phyloP scores from a whole-genome alignment of 1,140 invertebrate genomes.

The Apis florea region DNA sequence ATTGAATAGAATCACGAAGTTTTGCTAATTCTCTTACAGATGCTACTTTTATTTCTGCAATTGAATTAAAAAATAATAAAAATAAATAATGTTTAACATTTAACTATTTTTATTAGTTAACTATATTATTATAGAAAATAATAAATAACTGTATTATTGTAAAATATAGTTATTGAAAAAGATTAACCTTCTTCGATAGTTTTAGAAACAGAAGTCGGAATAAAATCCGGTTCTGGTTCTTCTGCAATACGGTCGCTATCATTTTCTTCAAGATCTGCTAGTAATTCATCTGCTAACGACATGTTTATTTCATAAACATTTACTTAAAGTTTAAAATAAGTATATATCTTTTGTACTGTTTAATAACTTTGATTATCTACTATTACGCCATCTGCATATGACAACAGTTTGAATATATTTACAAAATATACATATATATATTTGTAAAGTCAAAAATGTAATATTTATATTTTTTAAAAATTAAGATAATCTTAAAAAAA shows the following conservation, averaged over 20 bases:
- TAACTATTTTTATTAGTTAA: background rate
- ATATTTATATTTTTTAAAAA: too few relatives aligned
- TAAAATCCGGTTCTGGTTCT: conserved; percentile 77
- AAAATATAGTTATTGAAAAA: background rate
- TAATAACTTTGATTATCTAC: background rate
- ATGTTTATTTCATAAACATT: conserved; percentile 79
- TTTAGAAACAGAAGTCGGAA: conserved; percentile 78
- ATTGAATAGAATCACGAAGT: conserved; percentile 87
- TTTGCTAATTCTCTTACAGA: conserved; percentile 94
- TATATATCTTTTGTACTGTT: background rate
- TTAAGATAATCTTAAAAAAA: too few relatives aligned
- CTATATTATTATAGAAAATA: background rate
- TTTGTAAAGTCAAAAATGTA: too few relatives aligned
- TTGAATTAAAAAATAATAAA: conserved; percentile 27
- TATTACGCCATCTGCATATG: background rate
- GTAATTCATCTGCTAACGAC: conserved; percentile 97
- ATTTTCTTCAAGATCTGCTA: conserved; percentile 96
- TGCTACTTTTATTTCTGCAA: conserved; percentile 80
- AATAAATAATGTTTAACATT: background rate
- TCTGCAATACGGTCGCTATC: conserved; percentile 84
- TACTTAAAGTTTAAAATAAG: background rate
- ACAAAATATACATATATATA: background rate
- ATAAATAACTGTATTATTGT: conserved; percentile 19
- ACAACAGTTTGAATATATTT: background rate
- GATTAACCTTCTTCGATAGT: conserved; percentile 86